phyloP scores from a whole-genome alignment of 2,797 vertebrate species.

The Carapus acus region DNA sequence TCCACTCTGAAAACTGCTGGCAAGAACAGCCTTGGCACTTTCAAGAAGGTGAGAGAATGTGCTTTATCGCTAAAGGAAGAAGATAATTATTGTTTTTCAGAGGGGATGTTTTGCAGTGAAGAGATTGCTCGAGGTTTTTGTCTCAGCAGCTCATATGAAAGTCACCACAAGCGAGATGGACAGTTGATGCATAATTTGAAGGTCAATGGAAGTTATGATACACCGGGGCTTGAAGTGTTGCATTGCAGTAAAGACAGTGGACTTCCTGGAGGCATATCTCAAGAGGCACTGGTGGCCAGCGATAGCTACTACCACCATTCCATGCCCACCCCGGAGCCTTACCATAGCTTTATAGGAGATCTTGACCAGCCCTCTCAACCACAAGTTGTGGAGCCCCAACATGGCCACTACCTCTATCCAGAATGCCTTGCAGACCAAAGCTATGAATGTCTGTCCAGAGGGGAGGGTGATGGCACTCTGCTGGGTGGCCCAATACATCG shows the following conservation, averaged over 20 bases:
- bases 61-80: conserved; percentile 78
- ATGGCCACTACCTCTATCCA: conserved; percentile 76
- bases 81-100: conserved; percentile 75
- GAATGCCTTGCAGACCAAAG: conserved; percentile 81
- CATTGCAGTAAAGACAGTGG: conserved; percentile 70
- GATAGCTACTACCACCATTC: conserved; percentile 75
- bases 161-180: conserved; percentile 73
- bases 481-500: conserved; percentile 62
- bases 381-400: conserved; percentile 70
- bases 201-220: conserved; percentile 71
- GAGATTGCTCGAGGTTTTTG: conserved; percentile 76
- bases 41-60: conserved; percentile 78
- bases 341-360: conserved; percentile 77
- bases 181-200: conserved; percentile 73
- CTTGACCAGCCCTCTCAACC: conserved; percentile 70
- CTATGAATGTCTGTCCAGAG: conserved; percentile 77
- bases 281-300: conserved; percentile 68
- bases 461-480: conserved; percentile 65
- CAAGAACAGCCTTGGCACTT: conserved; percentile 65
- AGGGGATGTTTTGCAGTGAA: conserved; percentile 75
- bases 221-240: conserved; percentile 64
- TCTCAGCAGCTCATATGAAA: conserved; percentile 66
- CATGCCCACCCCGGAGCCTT: conserved; percentile 68
- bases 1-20: conserved; percentile 73
- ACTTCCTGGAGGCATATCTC: conserved; percentile 62